These are phyloP conservation scores for Sycophaga agraensis DNA, from an alignment of 1,140 invertebrate genomes.

Conservation along the genomic window DNA sequence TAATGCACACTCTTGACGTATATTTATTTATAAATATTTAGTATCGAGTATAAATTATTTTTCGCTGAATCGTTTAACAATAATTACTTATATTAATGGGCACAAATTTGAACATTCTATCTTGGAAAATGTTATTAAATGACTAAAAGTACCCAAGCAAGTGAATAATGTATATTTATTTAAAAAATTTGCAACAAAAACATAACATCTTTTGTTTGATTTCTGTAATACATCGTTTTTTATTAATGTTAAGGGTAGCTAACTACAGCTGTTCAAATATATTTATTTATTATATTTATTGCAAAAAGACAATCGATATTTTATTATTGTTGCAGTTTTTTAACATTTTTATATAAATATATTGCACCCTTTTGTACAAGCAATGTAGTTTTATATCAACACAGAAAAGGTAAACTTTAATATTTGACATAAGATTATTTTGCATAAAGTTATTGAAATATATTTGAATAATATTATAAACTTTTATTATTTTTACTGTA, in stretches of 20 bases:
- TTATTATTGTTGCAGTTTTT: conserved; percentile 10
- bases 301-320: conserved; percentile 7
- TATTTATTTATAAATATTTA: neutral
- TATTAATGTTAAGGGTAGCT: too few species aligned
- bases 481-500: neutral
- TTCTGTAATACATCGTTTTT: too few species aligned
- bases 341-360: conserved; percentile 7
- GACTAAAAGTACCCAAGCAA: neutral
- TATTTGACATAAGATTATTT: conserved; percentile 6
- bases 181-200: conserved; percentile 3
- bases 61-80: too few species aligned
- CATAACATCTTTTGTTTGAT: neutral
- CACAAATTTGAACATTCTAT: neutral
- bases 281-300: conserved; percentile 6
- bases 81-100: neutral
- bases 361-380: conserved; percentile 16
- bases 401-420: neutral
- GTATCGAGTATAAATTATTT: too few species aligned
- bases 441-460: neutral
- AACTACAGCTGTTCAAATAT: neutral
- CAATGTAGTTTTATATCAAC: conserved; percentile 15
- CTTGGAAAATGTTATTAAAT: neutral
- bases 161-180: neutral
- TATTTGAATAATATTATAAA: neutral
- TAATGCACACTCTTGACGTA: neutral